Evolutionary conservation across 2,113 vertebrate species (phyloP).

Genomic region (Dendrocopos noguchii): DNA sequence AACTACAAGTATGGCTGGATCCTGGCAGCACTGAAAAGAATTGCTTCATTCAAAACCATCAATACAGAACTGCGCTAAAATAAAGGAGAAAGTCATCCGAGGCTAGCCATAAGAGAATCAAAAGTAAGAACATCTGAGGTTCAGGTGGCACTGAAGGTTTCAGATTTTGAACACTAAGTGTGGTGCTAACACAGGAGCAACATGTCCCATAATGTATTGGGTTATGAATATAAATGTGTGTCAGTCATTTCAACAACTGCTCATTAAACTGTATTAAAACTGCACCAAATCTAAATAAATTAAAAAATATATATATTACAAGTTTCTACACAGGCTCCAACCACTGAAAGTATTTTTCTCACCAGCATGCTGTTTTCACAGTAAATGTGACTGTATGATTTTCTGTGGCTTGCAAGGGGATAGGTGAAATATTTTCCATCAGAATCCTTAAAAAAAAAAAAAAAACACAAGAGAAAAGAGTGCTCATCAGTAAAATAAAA

Average conservation of each 20-base stretch:
- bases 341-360: conserved; percentile 66
- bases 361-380: conserved; percentile 93
- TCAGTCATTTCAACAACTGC: neutral
- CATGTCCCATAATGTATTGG: neutral
- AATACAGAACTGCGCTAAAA: neutral
- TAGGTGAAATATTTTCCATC: conserved; percentile 88
- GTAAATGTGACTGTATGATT: conserved; percentile 88
- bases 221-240: neutral
- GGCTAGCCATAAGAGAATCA: neutral
- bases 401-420: conserved; percentile 89
- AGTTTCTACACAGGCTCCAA: neutral
- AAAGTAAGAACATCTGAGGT: neutral
- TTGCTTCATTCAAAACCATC: neutral
- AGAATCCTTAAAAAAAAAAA: conserved; percentile 78
- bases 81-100: neutral
- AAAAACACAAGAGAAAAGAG: neutral
- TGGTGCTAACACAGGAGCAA: neutral
- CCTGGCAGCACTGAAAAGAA: neutral
- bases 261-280: neutral
- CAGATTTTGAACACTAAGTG: neutral
- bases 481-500: neutral
- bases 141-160: neutral
- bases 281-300: neutral
- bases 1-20: neutral
- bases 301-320: neutral